Percentiles rank a stretch among this genome's conserved stretches.
phyloP scores from a whole-genome alignment of 2,888 invertebrate genomes.

The Acleris sparsana region DNA sequence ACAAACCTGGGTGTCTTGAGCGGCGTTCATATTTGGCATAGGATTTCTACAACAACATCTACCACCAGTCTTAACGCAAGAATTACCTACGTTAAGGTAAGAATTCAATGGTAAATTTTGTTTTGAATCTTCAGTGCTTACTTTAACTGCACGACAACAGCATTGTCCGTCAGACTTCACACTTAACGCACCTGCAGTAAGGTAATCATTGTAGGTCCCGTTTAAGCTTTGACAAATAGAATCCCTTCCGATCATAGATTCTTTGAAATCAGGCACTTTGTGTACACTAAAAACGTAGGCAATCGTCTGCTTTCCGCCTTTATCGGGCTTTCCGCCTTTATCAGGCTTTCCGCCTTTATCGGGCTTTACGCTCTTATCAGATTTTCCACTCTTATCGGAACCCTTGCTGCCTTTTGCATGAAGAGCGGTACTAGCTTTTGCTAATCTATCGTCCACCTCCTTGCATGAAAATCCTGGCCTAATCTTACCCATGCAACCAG shows the following conservation, averaged over 20 bases:
- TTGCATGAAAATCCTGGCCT: conserved; percentile 60
- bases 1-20: too few relatives aligned
- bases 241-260: conserved; percentile 54
- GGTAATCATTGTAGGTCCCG: conserved; percentile 41
- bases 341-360: background rate
- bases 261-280: conserved; percentile 52
- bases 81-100: conserved; percentile 24
- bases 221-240: conserved; percentile 52
- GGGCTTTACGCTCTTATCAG: too few relatives aligned
- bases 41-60: conserved; percentile 48
- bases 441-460: conserved; percentile 56
- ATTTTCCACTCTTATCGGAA: conserved; percentile 41
- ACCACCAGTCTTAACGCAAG: conserved; percentile 15
- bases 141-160: conserved; percentile 44
- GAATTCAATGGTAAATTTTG: background rate
- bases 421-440: conserved; percentile 52
- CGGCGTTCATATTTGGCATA: conserved; percentile 20
- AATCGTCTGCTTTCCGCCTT: conserved; percentile 40
- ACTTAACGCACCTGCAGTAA: conserved; percentile 27
- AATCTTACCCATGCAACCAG: conserved; percentile 62
- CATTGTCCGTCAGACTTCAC: conserved; percentile 33
- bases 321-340: too few relatives aligned
- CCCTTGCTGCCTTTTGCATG: background rate
- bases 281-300: conserved; percentile 57
- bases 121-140: too few relatives aligned